These are phyloP conservation scores for Melanostoma scalare DNA, from an alignment of 2,888 invertebrate genomes.

Conservation along the genomic window DNA sequence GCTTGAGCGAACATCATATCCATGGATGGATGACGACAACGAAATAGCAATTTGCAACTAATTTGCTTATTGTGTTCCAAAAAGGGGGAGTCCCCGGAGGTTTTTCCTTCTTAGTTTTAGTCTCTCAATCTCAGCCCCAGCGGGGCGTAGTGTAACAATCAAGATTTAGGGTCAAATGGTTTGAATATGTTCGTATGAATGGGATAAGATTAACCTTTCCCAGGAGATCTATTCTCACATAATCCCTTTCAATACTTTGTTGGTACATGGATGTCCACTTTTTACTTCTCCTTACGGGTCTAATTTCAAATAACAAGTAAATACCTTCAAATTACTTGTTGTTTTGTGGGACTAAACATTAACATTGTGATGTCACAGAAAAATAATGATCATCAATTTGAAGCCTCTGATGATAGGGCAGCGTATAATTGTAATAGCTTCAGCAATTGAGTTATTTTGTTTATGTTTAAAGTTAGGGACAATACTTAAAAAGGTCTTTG, in stretches of 20 bases:
- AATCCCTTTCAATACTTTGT: constrained; percentile 5
- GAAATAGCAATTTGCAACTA: constrained; percentile 71
- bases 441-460: no score
- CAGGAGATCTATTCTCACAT: constrained; percentile 26
- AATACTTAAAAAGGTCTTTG: no score
- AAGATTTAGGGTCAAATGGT: constrained; percentile 62
- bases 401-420: no score
- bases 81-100: constrained; percentile 48
- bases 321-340: no score
- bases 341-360: no score
- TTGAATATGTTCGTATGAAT: constrained; percentile 34
- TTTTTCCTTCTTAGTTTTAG: background rate
- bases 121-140: constrained; percentile 4
- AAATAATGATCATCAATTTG: no score
- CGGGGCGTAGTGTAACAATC: constrained; percentile 42
- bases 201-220: constrained; percentile 37
- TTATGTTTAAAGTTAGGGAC: no score
- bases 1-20: constrained; percentile 35
- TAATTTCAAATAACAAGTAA: no score
- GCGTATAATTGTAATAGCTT: no score
- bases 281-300: no score
- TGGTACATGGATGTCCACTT: no score
- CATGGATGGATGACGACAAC: constrained; percentile 53
- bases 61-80: constrained; percentile 67
- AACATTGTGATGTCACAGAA: no score